phyloP scores from a whole-genome alignment of 1,140 invertebrate genomes.

The Oppia nitens region DNA sequence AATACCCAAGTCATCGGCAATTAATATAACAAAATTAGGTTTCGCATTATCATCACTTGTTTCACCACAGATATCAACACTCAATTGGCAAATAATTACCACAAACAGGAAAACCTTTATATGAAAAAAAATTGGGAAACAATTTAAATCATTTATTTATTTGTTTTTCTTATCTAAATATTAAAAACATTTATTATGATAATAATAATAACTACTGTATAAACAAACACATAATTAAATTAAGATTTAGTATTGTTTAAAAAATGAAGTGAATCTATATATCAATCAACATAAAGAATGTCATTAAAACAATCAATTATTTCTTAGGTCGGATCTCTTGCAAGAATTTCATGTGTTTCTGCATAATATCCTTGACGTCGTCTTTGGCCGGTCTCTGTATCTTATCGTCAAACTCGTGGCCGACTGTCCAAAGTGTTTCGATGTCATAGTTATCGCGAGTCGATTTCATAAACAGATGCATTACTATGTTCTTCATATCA shows the following conservation, averaged over 20 bases:
- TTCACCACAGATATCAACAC: neutral
- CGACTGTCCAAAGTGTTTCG: slow-evolving; percentile 75
- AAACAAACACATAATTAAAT: too few species aligned
- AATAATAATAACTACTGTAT: too few species aligned
- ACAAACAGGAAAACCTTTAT: too few species aligned
- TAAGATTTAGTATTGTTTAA: too few species aligned
- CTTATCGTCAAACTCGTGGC: slow-evolving; percentile 48
- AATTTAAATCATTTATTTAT: too few species aligned
- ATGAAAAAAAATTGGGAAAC: too few species aligned
- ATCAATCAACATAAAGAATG: too few species aligned
- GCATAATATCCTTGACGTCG: slow-evolving; percentile 11
- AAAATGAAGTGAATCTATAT: too few species aligned
- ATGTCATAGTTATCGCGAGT: slow-evolving; percentile 59
- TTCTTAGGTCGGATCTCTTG: neutral
- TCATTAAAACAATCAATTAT: neutral
- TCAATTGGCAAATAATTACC: neutral
- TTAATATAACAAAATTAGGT: slow-evolving; percentile 29
- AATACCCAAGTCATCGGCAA: slow-evolving; percentile 31
- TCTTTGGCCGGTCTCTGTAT: slow-evolving; percentile 9
- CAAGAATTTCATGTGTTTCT: slow-evolving; percentile 17
- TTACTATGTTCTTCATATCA: slow-evolving; percentile 69
- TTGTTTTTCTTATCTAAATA: too few species aligned
- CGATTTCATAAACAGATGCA: slow-evolving; percentile 65
- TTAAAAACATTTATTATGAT: too few species aligned
- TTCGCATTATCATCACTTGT: neutral